Evolutionary conservation across 2,888 invertebrate species (phyloP), one percentile per base, ranked within the genome.

Genomic region (Euzetes globulus): DNA sequence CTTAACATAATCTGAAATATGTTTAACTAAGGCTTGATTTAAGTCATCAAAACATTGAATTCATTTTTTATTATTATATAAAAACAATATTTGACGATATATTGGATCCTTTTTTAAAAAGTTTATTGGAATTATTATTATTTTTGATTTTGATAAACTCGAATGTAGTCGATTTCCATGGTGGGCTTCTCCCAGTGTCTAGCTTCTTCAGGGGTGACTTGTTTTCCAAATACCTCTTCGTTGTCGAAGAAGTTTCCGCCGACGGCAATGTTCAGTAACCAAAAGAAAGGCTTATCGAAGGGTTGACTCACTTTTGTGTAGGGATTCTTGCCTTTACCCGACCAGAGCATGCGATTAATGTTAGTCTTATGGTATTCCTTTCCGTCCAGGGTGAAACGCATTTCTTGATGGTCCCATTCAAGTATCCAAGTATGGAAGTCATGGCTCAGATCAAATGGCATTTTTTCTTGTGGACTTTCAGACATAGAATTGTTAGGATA

Each of bases 251-350:
- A 82, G 79, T 92, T 85, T 1, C 92, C 92, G 0, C 90, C 92
- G 70, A 90, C 89, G 47, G 90, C 89, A 15, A 92, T 84, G 0
- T 91, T 92, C 71, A 93, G 80, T 0, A 88, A 87, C 33, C 93
- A 82, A 82, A 89, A 90, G 85, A 91, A 89, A 88, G 91, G 84
- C 75, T 83, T 84, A 78, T 77, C 73, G 78, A 76, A 77, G 60
- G 45, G 19, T 22, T 71, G 80, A 79, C 78, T 79, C 78, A 77
- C 79, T 78, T 76, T 80, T 80, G 77, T 80, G 81, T 11, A 71
- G 2, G 47, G 47, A 22, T 71, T 71, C 5, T n/a, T 17, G 13
- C 71, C 71, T 9, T 47, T 41, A 19, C 19, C 45, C 17, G 41
- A 45, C 45, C 41, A 71, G 1, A 71, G 17, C 25, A 27, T 27